Base-by-base conservation (phyloP, 2,797 vertebrate genomes). In the Danio aesculapii region DNA sequence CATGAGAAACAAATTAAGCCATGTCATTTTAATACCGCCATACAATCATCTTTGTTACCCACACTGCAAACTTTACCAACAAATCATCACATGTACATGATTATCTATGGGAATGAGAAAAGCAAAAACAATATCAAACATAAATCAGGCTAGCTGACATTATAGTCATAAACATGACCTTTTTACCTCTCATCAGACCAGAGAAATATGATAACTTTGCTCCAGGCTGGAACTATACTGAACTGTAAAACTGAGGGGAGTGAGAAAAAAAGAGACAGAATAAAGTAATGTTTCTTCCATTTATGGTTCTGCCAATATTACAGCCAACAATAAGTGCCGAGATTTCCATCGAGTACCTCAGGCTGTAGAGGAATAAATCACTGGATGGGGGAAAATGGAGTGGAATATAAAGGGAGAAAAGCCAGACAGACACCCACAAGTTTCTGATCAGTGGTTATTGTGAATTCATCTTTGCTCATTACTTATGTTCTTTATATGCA, bases 241-340 rank as follows among this genome's bases (percentile, higher is more conserved):
- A 58, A 73, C 21, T 47, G 7, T 53, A 70, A 21, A 62, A 61
- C 52, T 7, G 55, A 62, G 63, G 16, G 59, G 50, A 50, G 14
- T 30, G n/a, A 70, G 41, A 16, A 75, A 12, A 68, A 52, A 66
- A 68, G 8, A 43, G 30, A 44, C 19, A 66, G 92, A 89, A 90
- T 70, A 89, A 91, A 91, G 92, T 92, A 89, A 92, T 93, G 88
- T 92, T 88, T 92, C 89, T 93, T 91, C 87, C 81, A 88, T 91
- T 93, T 89, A 92, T 85, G 86, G 81, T 87, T 84, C 87, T 87
- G 91, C 89, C 86, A 90, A 91, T 92, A 91, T 88, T 89, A 90
- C 85, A 89, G 88, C 89, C 87, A 83, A 90, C 90, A 91, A 93
- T 91, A 93, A 93, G 91, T 91, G 89, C 86, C 81, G 67, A 91